These are phyloP conservation scores for Phortica okadai DNA, from an alignment of 2,888 invertebrate species.

Conservation along the genomic window DNA sequence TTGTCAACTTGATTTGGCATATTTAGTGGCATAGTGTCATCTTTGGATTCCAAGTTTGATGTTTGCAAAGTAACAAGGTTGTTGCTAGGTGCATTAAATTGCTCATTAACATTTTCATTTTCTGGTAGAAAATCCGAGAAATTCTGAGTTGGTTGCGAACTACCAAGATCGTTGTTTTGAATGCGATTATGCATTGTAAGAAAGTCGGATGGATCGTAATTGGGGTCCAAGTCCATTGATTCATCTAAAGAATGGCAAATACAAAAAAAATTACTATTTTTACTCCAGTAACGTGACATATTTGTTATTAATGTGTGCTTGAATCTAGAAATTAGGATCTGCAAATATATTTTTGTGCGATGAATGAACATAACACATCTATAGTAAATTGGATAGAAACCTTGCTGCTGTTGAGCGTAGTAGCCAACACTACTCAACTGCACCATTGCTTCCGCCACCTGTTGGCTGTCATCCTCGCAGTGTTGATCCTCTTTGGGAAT, in stretches of 20 bases:
- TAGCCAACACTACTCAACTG: constrained; percentile 83
- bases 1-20: constrained; percentile 74
- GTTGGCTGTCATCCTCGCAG: constrained; percentile 82
- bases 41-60: constrained; percentile 28
- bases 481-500: constrained; percentile 71
- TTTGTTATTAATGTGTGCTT: not conserved
- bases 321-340: constrained; percentile 18
- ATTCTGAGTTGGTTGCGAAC: constrained; percentile 45
- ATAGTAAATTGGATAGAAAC: constrained; percentile 57
- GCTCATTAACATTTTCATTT: constrained; percentile 59
- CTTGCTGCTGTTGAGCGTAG: constrained; percentile 78
- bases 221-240: constrained; percentile 86
- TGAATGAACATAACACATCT: not conserved
- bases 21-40: constrained; percentile 55
- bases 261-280: constrained; percentile 25
- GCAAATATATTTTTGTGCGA: constrained; percentile 20
- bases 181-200: constrained; percentile 78
- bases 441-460: constrained; percentile 87
- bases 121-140: constrained; percentile 60
- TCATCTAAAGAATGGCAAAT: constrained; percentile 77
- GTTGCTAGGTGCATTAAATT: constrained; percentile 53
- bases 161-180: constrained; percentile 48
- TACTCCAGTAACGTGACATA: not conserved
- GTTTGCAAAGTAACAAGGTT: constrained; percentile 36
- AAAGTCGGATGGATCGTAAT: constrained; percentile 92